Evolutionary conservation across 2,888 invertebrate genomes (phyloP).

Genomic region (Archaeoteleia sp.): DNA sequence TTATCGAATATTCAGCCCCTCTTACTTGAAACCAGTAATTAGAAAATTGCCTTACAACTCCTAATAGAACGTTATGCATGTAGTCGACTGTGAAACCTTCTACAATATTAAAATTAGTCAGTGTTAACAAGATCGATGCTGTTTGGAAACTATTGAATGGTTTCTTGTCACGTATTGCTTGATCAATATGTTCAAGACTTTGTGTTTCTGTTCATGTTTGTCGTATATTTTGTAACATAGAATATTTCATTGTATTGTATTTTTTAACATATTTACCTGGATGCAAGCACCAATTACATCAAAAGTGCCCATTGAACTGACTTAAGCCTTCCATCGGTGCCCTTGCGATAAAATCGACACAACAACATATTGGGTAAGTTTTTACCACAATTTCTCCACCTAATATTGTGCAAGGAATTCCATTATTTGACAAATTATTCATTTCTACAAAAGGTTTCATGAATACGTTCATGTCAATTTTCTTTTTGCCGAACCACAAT

Average conservation of each 20-base stretch:
- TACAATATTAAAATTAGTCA: neutral
- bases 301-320: neutral
- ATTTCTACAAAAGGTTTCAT: neutral
- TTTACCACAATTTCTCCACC: neutral
- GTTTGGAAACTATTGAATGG: neutral
- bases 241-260: too few relatives aligned
- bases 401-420: neutral
- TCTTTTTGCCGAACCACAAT: neutral
- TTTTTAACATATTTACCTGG: conserved; percentile 8
- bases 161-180: neutral
- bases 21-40: conserved; percentile 34
- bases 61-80: too few relatives aligned
- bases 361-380: conserved; percentile 1
- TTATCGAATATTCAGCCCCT: conserved; percentile 1
- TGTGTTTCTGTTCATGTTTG: neutral
- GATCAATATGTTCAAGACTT: neutral
- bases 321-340: conserved; percentile 3
- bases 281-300: conserved; percentile 8
- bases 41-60: too few relatives aligned
- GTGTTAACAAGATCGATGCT: neutral
- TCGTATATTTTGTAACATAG: neutral
- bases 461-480: neutral
- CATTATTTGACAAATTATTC: neutral
- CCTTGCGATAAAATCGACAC: neutral
- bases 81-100: conserved; percentile 6